phyloP scores from a whole-genome alignment of 2,888 invertebrate genomes.

The Heteromyza rotundicornis region DNA sequence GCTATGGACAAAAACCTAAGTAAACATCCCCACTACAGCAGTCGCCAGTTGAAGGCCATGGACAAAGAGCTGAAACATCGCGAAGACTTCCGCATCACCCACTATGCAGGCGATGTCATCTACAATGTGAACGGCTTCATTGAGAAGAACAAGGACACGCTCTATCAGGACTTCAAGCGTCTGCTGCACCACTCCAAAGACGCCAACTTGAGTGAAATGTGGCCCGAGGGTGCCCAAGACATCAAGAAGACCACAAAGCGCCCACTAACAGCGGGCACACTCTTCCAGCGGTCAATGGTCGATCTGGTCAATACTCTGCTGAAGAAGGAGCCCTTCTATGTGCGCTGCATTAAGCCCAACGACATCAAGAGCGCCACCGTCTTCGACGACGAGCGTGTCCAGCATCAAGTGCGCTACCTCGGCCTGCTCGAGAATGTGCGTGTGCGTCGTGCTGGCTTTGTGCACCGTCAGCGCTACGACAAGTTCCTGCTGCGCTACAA shows the following conservation, averaged over 20 bases:
- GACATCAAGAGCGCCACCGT: slow-evolving; percentile 86
- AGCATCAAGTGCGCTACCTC: slow-evolving; percentile 71
- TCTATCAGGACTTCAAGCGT: slow-evolving; percentile 97
- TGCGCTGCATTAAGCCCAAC: slow-evolving; percentile 97
- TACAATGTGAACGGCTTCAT: slow-evolving; percentile 90
- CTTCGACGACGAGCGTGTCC: slow-evolving; percentile 81
- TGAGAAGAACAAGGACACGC: slow-evolving; percentile 96
- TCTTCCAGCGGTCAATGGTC: slow-evolving; percentile 95
- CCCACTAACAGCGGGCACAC: slow-evolving; percentile 90
- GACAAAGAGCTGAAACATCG: slow-evolving; percentile 82
- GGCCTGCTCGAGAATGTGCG: slow-evolving; percentile 95
- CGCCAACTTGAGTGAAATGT: slow-evolving; percentile 81
- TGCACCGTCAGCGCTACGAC: slow-evolving; percentile 92
- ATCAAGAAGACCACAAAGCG: slow-evolving; percentile 93
- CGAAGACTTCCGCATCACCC: slow-evolving; percentile 82
- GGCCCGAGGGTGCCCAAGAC: slow-evolving; percentile 94
- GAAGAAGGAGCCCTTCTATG: slow-evolving; percentile 95
- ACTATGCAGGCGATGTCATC: slow-evolving; percentile 96
- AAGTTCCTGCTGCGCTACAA: slow-evolving; percentile 95
- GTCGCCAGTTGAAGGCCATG: slow-evolving; percentile 80
- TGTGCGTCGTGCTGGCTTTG: slow-evolving; percentile 95
- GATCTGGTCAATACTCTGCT: slow-evolving; percentile 86
- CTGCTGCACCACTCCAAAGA: slow-evolving; percentile 85
- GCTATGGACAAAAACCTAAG: slow-evolving; percentile 90
- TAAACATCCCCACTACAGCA: slow-evolving; percentile 89